These are phyloP conservation scores for Abrostola triplasia DNA, from an alignment of 2,888 invertebrate species.

Conservation along the genomic window DNA sequence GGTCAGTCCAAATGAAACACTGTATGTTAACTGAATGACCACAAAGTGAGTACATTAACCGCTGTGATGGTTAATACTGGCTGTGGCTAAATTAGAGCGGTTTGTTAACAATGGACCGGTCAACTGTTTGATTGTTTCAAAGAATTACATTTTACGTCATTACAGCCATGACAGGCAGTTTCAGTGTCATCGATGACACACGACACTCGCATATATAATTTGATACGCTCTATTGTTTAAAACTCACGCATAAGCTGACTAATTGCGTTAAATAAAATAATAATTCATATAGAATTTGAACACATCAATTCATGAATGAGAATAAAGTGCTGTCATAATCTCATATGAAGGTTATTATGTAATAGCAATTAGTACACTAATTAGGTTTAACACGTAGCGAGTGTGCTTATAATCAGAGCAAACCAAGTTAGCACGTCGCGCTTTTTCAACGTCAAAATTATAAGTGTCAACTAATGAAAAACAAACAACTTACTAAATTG, in stretches of 20 bases:
- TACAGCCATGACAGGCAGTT: not conserved
- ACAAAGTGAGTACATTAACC: conserved; percentile 22
- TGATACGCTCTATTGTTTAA: no score
- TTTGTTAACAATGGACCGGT: conserved; percentile 16
- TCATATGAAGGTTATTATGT: no score
- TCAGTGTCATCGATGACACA: not conserved
- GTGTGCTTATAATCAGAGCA: not conserved
- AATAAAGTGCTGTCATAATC: no score
- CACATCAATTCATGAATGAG: no score
- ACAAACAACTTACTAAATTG: conserved; percentile 47
- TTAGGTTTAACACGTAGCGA: not conserved
- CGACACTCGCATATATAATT: no score
- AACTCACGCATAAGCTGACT: no score
- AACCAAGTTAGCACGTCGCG: conserved; percentile 1
- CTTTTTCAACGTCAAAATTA: conserved; percentile 12
- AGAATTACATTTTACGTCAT: conserved; percentile 14
- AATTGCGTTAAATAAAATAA: no score
- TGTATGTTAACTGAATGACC: conserved; percentile 19
- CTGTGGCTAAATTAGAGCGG: conserved; percentile 24
- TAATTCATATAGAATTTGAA: no score
- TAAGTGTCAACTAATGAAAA: conserved; percentile 29
- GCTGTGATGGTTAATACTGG: conserved; percentile 28
- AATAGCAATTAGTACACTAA: not conserved
- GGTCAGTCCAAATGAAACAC: conserved; percentile 37
- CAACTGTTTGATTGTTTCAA: conserved; percentile 30